Evolutionary conservation across 64 coral and sea anemone species (phyloP).

Genomic region (Dendronephthya gigantea): DNA sequence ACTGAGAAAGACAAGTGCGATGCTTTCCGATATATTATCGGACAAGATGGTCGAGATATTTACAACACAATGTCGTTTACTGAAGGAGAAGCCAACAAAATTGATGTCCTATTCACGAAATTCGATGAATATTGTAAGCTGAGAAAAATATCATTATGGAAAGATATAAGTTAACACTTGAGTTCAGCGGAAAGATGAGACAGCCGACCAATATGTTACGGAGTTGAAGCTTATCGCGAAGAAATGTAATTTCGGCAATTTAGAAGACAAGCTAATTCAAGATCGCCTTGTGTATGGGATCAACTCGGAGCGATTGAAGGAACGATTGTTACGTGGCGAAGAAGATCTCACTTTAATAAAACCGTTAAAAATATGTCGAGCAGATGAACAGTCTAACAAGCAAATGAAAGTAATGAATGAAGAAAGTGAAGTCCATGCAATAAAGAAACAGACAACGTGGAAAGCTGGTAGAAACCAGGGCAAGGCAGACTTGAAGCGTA

Average conservation of each 20-base stretch:
- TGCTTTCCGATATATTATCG: slow-evolving; percentile 29
- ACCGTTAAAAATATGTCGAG: neutral
- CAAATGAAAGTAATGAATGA: slow-evolving; percentile 1
- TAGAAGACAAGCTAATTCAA: slow-evolving; percentile 10
- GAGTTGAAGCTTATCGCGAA: slow-evolving; percentile 11
- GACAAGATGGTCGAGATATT: slow-evolving; percentile 36
- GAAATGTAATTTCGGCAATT: neutral
- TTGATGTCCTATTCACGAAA: slow-evolving; percentile 25
- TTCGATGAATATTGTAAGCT: slow-evolving; percentile 30
- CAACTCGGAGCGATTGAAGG: neutral
- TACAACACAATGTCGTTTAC: slow-evolving; percentile 31
- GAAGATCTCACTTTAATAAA: neutral
- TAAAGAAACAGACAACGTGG: neutral
- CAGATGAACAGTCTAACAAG: slow-evolving; percentile 3
- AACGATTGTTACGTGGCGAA: slow-evolving; percentile 8
- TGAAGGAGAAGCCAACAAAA: slow-evolving; percentile 13
- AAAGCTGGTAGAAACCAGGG: too few species aligned
- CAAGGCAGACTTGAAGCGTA: neutral
- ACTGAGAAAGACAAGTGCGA: slow-evolving; percentile 19
- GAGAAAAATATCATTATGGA: slow-evolving; percentile 40
- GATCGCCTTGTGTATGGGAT: slow-evolving; percentile 10
- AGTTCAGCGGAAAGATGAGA: slow-evolving; percentile 28
- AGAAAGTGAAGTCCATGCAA: slow-evolving; percentile 2
- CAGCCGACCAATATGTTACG: slow-evolving; percentile 33
- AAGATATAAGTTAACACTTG: slow-evolving; percentile 35